Evolutionary conservation across 2,113 vertebrate genomes (phyloP).

Genomic region (Empidonax traillii): DNA sequence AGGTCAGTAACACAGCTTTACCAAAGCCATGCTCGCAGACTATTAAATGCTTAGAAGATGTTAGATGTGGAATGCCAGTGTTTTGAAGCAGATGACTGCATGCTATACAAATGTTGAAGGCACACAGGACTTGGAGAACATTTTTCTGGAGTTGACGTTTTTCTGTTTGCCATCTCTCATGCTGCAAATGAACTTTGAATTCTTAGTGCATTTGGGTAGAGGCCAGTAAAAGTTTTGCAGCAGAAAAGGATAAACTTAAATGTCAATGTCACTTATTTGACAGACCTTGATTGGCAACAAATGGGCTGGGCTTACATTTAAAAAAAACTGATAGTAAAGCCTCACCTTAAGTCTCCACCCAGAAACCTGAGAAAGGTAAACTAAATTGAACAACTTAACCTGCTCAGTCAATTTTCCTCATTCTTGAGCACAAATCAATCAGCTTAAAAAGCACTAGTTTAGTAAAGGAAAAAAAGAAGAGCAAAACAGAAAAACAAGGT

Average conservation of each 20-base stretch:
- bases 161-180: background rate
- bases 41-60: background rate
- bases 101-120: background rate
- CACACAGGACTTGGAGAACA: background rate
- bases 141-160: background rate
- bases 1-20: background rate
- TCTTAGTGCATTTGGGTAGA: background rate
- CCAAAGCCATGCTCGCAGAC: background rate
- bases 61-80: background rate
- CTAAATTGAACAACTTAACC: background rate
- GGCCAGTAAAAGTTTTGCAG: background rate
- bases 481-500: background rate
- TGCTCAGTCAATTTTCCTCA: background rate
- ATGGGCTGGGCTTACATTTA: background rate
- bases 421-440: background rate
- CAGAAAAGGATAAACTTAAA: background rate
- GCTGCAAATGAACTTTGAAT: background rate
- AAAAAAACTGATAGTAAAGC: background rate
- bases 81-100: background rate
- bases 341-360: slow-evolving; percentile 2
- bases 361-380: slow-evolving; percentile 3
- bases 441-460: background rate
- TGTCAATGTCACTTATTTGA: background rate
- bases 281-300: background rate
- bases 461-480: background rate